phyloP scores from a whole-genome alignment of 2,797 vertebrate species.

The Australoheros facetus region DNA sequence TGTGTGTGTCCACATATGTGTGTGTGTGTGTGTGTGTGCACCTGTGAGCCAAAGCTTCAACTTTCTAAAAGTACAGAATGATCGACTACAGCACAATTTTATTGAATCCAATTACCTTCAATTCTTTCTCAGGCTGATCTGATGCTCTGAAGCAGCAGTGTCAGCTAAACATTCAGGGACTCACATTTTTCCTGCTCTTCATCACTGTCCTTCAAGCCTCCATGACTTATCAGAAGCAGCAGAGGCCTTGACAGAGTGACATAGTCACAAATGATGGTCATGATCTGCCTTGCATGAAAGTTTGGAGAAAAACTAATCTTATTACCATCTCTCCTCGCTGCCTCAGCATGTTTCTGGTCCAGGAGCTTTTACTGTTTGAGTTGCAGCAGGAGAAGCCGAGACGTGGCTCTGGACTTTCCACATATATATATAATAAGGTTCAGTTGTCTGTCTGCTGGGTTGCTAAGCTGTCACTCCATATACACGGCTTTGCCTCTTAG shows the following conservation, averaged over 20 bases:
- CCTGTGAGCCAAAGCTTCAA: slow-evolving; percentile 22
- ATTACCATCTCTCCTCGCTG: slow-evolving; percentile 64
- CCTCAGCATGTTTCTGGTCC: slow-evolving; percentile 62
- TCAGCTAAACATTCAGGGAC: slow-evolving; percentile 64
- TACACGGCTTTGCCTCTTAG: slow-evolving; percentile 23
- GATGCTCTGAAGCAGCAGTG: slow-evolving; percentile 50
- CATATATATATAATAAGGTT: slow-evolving; percentile 48
- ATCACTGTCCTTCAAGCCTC: slow-evolving; percentile 68
- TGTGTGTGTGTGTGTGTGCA: neutral
- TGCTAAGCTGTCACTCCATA: slow-evolving; percentile 42
- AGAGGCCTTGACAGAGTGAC: slow-evolving; percentile 66
- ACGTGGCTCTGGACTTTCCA: slow-evolving; percentile 37
- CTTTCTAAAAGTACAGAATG: slow-evolving; percentile 46
- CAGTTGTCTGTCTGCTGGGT: slow-evolving; percentile 24
- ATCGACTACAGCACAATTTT: slow-evolving; percentile 58
- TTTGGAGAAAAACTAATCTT: slow-evolving; percentile 64
- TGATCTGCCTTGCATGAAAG: slow-evolving; percentile 52
- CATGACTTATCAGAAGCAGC: slow-evolving; percentile 63
- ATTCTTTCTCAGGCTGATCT: slow-evolving; percentile 46
- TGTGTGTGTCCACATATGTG: neutral
- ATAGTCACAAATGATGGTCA: slow-evolving; percentile 66
- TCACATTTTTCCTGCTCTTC: slow-evolving; percentile 53
- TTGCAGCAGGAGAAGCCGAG: slow-evolving; percentile 24
- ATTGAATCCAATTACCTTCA: slow-evolving; percentile 59
- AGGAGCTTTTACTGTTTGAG: slow-evolving; percentile 37